Evolutionary conservation across 2,113 vertebrate genomes (phyloP).

Genomic region (Alouatta palliata): DNA sequence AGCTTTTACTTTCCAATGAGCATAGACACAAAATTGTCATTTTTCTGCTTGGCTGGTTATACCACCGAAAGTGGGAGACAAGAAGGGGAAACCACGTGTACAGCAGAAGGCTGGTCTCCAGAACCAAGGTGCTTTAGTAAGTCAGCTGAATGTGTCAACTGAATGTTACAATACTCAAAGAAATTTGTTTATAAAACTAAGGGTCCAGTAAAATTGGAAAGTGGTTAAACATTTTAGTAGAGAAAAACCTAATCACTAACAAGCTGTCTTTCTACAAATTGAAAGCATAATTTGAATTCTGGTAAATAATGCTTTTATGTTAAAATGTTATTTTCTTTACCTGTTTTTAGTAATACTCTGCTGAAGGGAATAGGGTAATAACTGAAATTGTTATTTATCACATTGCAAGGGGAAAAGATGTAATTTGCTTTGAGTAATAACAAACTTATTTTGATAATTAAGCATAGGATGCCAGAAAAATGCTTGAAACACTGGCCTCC

Average conservation of each 20-base stretch:
- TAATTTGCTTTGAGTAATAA: neutral
- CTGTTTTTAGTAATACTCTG: neutral
- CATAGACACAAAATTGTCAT: conserved; percentile 72
- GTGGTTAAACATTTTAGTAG: too few relatives aligned
- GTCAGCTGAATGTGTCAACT: neutral
- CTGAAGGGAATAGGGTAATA: neutral
- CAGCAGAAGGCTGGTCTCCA: conserved; percentile 81
- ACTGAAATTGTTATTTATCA: neutral
- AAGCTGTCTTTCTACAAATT: too few relatives aligned
- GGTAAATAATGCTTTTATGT: too few relatives aligned
- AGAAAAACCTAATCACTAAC: too few relatives aligned
- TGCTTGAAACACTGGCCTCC: neutral
- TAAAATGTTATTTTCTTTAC: neutral
- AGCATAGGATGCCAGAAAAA: neutral
- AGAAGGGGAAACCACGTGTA: conserved; percentile 77
- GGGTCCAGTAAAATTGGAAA: too few relatives aligned
- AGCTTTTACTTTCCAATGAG: conserved; percentile 84
- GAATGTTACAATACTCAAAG: fast-evolving
- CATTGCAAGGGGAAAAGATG: neutral
- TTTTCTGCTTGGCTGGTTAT: conserved; percentile 81
- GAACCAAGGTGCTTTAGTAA: conserved; percentile 83
- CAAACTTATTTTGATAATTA: neutral
- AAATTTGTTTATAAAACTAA: fast-evolving
- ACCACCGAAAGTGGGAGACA: conserved; percentile 80
- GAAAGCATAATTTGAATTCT: too few relatives aligned